Evolutionary conservation across 2,113 vertebrate genomes (phyloP).

Genomic region (Melanostigma gelatinosum): DNA sequence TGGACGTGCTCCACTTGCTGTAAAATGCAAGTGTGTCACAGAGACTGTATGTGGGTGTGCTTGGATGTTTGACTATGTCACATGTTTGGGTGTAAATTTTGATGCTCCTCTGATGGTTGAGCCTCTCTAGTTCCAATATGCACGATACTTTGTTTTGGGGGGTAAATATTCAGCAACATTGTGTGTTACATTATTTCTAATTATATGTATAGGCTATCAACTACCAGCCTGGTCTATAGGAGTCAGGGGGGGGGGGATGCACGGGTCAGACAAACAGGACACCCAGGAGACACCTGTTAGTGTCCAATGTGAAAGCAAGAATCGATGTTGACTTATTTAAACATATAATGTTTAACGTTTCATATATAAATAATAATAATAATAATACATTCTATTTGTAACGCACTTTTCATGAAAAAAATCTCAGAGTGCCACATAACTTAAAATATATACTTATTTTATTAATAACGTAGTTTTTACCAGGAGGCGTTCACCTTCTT

Average conservation of each 20-base stretch:
- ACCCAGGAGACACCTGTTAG: too few species aligned
- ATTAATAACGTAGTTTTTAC: neutral
- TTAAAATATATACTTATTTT: neutral
- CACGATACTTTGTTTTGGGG: neutral
- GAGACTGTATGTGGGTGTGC: neutral
- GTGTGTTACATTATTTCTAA: neutral
- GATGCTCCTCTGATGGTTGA: neutral
- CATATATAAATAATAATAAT: too few species aligned
- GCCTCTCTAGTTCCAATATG: neutral
- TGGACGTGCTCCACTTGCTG: slow-evolving; percentile 29
- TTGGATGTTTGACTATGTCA: neutral
- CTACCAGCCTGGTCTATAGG: neutral
- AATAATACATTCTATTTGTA: too few species aligned
- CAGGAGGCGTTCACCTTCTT: neutral
- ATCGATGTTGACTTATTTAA: neutral
- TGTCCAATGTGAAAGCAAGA: neutral
- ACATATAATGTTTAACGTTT: too few species aligned
- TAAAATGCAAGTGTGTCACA: slow-evolving; percentile 6
- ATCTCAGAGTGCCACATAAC: too few species aligned
- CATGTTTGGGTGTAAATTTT: neutral
- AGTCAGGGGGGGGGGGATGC: neutral
- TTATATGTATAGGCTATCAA: neutral
- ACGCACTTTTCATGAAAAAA: too few species aligned
- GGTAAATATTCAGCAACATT: neutral
- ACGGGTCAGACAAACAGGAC: neutral